phyloP scores from a whole-genome alignment of 2,113 vertebrate species.

The Syngnathus typhle region DNA sequence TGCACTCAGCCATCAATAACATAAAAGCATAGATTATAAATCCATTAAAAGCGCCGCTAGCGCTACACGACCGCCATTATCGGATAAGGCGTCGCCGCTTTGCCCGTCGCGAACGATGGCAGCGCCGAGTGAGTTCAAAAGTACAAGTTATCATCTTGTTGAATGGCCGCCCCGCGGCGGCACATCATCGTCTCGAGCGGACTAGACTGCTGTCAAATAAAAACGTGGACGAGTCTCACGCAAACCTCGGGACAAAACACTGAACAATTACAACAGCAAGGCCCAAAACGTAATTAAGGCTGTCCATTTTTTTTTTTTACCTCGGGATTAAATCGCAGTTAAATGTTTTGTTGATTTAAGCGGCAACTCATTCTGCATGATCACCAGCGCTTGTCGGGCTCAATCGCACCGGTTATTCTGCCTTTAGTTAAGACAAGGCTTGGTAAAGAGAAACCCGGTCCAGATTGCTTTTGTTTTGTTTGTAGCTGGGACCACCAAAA shows the following conservation, averaged over 20 bases:
- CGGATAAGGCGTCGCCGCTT: constrained; percentile 55
- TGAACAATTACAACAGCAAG: neutral
- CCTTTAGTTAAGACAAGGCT: neutral
- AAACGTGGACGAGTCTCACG: neutral
- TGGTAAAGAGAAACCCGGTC: neutral
- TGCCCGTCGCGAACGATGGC: constrained; percentile 34
- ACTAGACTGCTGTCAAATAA: no score
- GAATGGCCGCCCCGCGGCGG: neutral
- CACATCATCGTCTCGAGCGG: no score
- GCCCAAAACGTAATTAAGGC: neutral
- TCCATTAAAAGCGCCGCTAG: constrained; percentile 63
- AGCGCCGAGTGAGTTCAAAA: constrained; percentile 43
- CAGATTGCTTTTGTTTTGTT: neutral
- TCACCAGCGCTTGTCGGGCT: neutral
- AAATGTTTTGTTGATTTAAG: neutral
- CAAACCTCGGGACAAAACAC: neutral
- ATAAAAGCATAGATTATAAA: constrained; percentile 67
- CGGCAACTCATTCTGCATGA: neutral
- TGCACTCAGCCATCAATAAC: constrained; percentile 45
- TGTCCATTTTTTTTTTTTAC: neutral
- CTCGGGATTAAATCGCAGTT: neutral
- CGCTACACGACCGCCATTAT: constrained; percentile 64
- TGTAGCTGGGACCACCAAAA: neutral
- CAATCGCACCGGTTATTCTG: neutral
- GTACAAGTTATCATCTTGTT: constrained; percentile 47